phyloP scores from a whole-genome alignment of 35 echinoderm and acorn worm species.

The Lytechinus variegatus region DNA sequence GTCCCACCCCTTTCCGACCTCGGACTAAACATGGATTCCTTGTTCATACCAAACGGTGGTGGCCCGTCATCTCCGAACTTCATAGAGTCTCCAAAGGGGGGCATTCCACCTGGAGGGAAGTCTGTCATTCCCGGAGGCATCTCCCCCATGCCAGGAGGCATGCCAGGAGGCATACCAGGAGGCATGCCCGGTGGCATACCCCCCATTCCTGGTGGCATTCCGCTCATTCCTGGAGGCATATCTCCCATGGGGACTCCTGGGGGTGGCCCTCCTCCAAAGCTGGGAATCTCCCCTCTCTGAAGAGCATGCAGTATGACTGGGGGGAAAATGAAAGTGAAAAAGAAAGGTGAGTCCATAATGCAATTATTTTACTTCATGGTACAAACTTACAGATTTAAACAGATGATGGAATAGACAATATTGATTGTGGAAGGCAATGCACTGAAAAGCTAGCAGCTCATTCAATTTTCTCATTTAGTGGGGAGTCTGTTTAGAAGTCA shows the following conservation, averaged over 20 bases:
- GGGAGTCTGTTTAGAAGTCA: too few relatives aligned
- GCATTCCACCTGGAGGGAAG: slow-evolving; percentile 35
- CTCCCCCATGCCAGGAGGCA: not conserved
- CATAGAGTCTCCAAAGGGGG: slow-evolving; percentile 15
- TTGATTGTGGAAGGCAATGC: not conserved
- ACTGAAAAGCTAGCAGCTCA: not conserved
- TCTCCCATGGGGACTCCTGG: slow-evolving; percentile 33
- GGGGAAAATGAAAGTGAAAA: not conserved
- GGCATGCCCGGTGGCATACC: not conserved
- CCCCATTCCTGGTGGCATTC: slow-evolving; percentile 28
- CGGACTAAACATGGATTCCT: not conserved
- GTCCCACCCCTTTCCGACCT: not conserved
- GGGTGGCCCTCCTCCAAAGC: slow-evolving; percentile 39
- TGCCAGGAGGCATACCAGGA: not conserved
- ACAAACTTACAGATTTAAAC: not conserved
- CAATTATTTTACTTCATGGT: not conserved
- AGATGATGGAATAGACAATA: not conserved
- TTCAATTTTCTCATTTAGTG: not conserved
- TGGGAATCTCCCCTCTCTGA: slow-evolving; percentile 26
- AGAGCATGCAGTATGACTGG: slow-evolving; percentile 23
- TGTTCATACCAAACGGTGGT: not conserved
- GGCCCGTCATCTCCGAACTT: not conserved
- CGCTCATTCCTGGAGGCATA: slow-evolving; percentile 38
- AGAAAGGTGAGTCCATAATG: not conserved
- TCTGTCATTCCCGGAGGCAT: not conserved